Percentiles rank a stretch among this genome's conserved stretches.
Conservation (phyloP, 1,140 invertebrate genomes). For the Meloidogyne chitwoodi region DNA sequence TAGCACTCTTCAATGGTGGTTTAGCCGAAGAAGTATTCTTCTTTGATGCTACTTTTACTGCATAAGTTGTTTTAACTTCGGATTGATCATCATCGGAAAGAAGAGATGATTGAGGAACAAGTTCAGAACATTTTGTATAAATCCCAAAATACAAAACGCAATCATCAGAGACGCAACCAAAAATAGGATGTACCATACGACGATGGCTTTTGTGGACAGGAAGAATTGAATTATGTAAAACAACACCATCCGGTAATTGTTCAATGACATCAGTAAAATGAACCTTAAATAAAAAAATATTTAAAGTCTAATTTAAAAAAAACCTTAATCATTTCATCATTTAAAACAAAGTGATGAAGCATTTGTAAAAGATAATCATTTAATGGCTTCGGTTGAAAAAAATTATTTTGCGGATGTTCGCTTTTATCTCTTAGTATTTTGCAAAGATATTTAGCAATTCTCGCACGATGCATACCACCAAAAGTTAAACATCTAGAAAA, state of each 20-base stretch:
- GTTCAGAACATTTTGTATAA: constrained; percentile 22
- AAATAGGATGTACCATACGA: constrained; percentile 35
- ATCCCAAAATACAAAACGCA: constrained; percentile 24
- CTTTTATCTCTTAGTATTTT: constrained; percentile 9
- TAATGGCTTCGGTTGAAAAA: not conserved
- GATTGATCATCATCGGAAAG: not conserved
- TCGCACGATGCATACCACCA: constrained; percentile 21
- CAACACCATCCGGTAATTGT: not conserved
- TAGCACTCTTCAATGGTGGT: not conserved
- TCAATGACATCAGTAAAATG: not conserved
- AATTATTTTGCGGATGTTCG: not conserved
- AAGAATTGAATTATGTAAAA: not conserved
- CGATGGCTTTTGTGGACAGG: not conserved
- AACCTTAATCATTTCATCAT: constrained; percentile 32
- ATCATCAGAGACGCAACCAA: constrained; percentile 33
- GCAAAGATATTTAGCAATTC: constrained; percentile 26
- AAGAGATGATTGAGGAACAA: constrained; percentile 19
- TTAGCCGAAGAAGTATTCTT: not conserved
- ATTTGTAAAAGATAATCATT: constrained; percentile 16
- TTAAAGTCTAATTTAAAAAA: not conserved
- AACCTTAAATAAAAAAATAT: not conserved
- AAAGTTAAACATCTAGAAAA: constrained; percentile 21
- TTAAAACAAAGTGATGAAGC: constrained; percentile 23
- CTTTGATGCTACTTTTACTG: not conserved
- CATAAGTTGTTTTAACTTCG: not conserved